Evolutionary conservation across 2,888 invertebrate species (phyloP), one percentile per base, ranked within the genome.

Genomic region (Parapristionchus giblindavisi): DNA sequence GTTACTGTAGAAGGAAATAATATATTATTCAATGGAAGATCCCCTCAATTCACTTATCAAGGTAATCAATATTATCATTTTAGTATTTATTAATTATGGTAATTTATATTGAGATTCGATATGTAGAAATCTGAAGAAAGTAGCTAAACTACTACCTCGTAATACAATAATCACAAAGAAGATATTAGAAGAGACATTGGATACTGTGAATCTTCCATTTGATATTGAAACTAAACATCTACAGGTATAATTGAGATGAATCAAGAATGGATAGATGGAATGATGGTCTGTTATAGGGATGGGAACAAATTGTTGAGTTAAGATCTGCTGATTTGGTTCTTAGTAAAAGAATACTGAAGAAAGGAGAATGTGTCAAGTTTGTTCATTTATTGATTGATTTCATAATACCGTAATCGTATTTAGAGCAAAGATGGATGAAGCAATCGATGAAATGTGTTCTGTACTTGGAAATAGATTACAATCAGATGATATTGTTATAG

Each of bases 331-430:
- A 61, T 8, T 32, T 73, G 34, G n/a, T 61, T 1, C 73, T 73
- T 3, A 51, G 48, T 8, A 5, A 24, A n/a, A 60, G 52, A 40
- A 43, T 29, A 11, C 60, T 73, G n/a, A 73, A 60, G 43, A 73
- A 73, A 51, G 73, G 73, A n/a, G 73, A 73, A 3, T 73, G 73
- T 36, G 73, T 61, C 60, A 73, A 73, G 70, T 71, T 38, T 56
- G 70, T 38, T 21, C 8, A 68, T 68, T 34, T 51, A 52, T 68
- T 14, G 48, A 48, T 11, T 11, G 21, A 34, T n/a, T 24, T 14
- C 4, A 17, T 17, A 11, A 2, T 68, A 68, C 52, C 3, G 52
- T 68, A 68, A 14, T 34, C 51, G 2, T 1, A 0, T 52, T 24
- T 17, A 71, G 70, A 29, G 48, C 54, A 29, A 71, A 71, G 56